Evolutionary conservation across 2,888 invertebrate species (phyloP).

Genomic region (Pseudococcus longispinus): DNA sequence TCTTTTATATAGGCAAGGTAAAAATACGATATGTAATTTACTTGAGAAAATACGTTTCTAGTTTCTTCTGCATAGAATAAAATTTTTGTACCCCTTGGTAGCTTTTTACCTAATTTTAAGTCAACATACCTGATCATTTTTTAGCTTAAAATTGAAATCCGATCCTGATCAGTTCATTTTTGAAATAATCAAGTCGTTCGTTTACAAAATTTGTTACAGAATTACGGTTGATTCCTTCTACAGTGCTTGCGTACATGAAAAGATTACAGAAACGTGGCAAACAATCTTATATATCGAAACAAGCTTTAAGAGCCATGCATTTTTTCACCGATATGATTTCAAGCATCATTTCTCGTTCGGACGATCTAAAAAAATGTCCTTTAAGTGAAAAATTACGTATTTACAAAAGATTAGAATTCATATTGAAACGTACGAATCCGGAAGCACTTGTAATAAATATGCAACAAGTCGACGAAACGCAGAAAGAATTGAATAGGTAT

Average conservation of each 20-base stretch:
- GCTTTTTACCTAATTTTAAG: too few species aligned
- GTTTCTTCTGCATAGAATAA: too few species aligned
- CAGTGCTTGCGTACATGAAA: not conserved
- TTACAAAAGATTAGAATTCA: not conserved
- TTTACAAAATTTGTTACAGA: not conserved
- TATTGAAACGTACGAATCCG: not conserved
- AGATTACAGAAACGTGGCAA: not conserved
- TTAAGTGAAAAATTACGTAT: not conserved
- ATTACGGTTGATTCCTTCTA: not conserved
- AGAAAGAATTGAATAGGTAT: constrained; percentile 37
- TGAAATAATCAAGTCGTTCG: not conserved
- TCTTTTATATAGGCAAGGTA: not conserved
- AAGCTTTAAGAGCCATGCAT: not conserved
- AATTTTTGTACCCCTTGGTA: not conserved
- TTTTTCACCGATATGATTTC: not conserved
- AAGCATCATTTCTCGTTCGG: not conserved
- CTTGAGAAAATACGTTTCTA: not conserved
- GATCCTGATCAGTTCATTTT: not conserved
- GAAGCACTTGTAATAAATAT: not conserved
- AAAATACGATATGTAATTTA: not conserved
- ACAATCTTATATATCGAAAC: not conserved
- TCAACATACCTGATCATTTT: too few species aligned
- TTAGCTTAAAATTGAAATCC: too few species aligned
- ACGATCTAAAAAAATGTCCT: not conserved
- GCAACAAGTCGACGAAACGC: constrained; percentile 54